phyloP scores from a whole-genome alignment of 2,888 invertebrate species.

The Cantharis flavilabris region DNA sequence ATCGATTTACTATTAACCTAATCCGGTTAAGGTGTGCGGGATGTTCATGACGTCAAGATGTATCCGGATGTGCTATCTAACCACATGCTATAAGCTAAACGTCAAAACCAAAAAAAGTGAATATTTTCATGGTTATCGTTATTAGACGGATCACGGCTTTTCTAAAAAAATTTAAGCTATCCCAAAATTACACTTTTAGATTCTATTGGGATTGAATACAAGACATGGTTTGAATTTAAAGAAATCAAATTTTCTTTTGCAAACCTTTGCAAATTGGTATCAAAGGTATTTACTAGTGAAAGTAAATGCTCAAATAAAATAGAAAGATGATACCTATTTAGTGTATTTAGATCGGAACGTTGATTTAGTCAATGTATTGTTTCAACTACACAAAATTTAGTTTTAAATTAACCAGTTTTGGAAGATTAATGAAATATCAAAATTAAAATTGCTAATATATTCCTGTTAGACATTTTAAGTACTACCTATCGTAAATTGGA shows the following conservation, averaged over 20 bases:
- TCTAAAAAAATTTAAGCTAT: slow-evolving; percentile 23
- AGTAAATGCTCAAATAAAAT: background rate
- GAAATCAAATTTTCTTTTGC: slow-evolving; percentile 4
- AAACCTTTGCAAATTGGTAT: slow-evolving; percentile 1
- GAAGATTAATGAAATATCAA: background rate
- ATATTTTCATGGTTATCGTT: slow-evolving; percentile 22
- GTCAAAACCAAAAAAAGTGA: slow-evolving; percentile 18
- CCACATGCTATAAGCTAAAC: slow-evolving; percentile 27
- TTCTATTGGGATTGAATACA: slow-evolving; percentile 14
- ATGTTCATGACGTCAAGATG: slow-evolving; percentile 28
- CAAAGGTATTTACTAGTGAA: background rate
- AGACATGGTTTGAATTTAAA: slow-evolving; percentile 19
- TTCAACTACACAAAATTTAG: background rate
- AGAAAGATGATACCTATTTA: background rate
- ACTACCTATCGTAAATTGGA: background rate
- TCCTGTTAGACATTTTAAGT: background rate
- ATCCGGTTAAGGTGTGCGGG: slow-evolving; percentile 31
- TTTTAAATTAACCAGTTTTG: background rate
- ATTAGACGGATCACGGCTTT: slow-evolving; percentile 21
- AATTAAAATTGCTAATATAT: background rate
- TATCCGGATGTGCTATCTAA: slow-evolving; percentile 32
- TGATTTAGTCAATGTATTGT: background rate
- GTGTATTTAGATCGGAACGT: background rate
- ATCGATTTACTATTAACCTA: slow-evolving; percentile 34
- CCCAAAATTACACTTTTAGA: slow-evolving; percentile 14